phyloP scores from a whole-genome alignment of 2,888 invertebrate genomes.

The Apocheima hispidaria region DNA sequence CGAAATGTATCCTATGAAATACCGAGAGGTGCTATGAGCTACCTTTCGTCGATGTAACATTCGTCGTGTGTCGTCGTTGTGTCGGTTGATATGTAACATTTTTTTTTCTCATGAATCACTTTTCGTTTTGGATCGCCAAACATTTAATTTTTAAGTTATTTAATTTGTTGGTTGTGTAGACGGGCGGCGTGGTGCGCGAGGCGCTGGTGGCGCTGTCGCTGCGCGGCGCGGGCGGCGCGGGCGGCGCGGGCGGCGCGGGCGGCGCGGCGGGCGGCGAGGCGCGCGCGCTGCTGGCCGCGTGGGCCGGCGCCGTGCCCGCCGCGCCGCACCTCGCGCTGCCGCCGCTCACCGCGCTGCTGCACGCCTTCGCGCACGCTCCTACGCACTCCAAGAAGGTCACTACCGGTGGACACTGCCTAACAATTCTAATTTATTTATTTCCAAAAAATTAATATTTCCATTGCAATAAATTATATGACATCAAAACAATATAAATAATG shows the following conservation, averaged over 20 bases:
- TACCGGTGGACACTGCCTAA: no score
- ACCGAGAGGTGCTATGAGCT: no score
- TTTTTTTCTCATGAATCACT: background rate
- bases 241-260: slow-evolving; percentile 34
- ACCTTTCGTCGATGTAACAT: no score
- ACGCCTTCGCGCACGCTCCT: slow-evolving; percentile 72
- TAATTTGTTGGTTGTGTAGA: slow-evolving; percentile 63
- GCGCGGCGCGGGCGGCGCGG: slow-evolving; percentile 48
- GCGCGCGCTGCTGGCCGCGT: slow-evolving; percentile 68
- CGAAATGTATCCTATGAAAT: no score
- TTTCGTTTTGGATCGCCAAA: background rate
- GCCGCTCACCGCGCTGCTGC: slow-evolving; percentile 74
- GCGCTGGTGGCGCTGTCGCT: slow-evolving; percentile 73
- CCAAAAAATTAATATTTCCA: no score
- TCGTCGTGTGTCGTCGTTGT: no score
- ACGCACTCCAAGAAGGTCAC: slow-evolving; percentile 75
- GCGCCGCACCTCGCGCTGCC: slow-evolving; percentile 70
- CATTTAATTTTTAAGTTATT: background rate
- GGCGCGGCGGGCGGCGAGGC: slow-evolving; percentile 47
- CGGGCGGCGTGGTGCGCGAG: slow-evolving; percentile 86
- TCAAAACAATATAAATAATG: no score
- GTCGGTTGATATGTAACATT: no score
- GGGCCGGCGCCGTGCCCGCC: slow-evolving; percentile 61
- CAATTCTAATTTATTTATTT: no score
- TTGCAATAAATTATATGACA: no score